Evolutionary conservation across 2,113 vertebrate genomes (phyloP).

Genomic region (Arothron firmamentum): DNA sequence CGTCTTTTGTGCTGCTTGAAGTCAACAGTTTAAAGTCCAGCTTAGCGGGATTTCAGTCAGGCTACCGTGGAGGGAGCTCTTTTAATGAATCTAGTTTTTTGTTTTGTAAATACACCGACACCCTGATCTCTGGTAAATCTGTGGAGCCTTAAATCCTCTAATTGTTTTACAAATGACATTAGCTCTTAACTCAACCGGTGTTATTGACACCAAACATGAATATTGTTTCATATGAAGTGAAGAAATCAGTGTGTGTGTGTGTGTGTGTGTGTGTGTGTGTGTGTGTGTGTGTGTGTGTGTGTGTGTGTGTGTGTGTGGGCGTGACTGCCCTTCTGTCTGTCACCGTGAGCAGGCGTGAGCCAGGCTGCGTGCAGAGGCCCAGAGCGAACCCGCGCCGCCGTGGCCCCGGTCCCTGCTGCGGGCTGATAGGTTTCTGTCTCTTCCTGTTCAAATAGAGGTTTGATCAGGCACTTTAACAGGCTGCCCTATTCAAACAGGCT

Average conservation of each 20-base stretch:
- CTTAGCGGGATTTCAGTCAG: too few relatives aligned
- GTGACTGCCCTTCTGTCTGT: conserved; percentile 22
- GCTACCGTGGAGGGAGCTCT: too few relatives aligned
- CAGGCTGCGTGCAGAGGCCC: conserved; percentile 25
- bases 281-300: neutral
- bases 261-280: neutral
- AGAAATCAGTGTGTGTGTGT: conserved; percentile 1
- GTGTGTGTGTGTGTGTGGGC: neutral
- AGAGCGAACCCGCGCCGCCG: conserved; percentile 27
- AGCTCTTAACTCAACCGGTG: too few relatives aligned
- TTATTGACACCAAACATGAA: too few relatives aligned
- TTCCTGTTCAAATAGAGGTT: conserved; percentile 65
- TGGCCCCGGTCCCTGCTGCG: conserved; percentile 43
- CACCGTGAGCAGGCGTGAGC: conserved; percentile 17
- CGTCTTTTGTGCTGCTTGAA: too few relatives aligned
- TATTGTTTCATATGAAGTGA: neutral
- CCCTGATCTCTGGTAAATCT: too few relatives aligned
- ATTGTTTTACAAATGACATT: too few relatives aligned
- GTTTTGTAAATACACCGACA: too few relatives aligned
- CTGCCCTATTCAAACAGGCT: conserved; percentile 65
- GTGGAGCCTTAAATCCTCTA: too few relatives aligned
- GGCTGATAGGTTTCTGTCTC: conserved; percentile 58
- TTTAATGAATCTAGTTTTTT: too few relatives aligned
- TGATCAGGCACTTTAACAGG: conserved; percentile 69
- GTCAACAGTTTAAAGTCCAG: too few relatives aligned